Conservation (phyloP, 2,888 invertebrate species). For the Diarsia mendica region DNA sequence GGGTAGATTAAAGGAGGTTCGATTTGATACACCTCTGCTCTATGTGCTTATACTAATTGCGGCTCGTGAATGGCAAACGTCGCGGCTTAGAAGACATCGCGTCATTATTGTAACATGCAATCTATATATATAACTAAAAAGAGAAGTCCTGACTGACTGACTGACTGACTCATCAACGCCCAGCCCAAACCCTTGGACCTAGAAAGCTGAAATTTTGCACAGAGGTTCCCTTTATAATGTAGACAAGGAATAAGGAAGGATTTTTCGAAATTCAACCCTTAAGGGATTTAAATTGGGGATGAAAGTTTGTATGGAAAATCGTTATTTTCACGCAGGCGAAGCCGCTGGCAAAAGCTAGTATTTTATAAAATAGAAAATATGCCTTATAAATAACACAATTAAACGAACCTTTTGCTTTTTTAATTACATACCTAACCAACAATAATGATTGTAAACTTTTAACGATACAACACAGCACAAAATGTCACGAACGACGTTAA, state of each 20-base stretch:
- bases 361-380: conserved; percentile 1
- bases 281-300: no score
- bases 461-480: conserved; percentile 12
- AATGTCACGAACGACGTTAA: conserved; percentile 25
- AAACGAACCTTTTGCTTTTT: conserved; percentile 9
- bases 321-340: no score
- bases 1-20: conserved; percentile 54
- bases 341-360: no score
- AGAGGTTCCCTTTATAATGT: no score
- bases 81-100: conserved; percentile 1
- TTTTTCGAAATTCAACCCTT: no score
- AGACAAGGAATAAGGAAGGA: no score
- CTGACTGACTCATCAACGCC: no score
- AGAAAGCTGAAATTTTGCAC: no score
- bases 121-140: no score
- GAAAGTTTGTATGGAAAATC: no score
- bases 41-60: conserved; percentile 29
- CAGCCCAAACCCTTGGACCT: no score
- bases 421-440: conserved; percentile 26
- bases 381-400: conserved; percentile 2
- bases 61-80: conserved; percentile 10
- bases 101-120: conserved; percentile 7
- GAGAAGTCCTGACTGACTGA: no score
- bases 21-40: conserved; percentile 57
- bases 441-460: conserved; percentile 20